phyloP scores from a whole-genome alignment of 2,888 invertebrate genomes.

The Ptilodon capucinus region DNA sequence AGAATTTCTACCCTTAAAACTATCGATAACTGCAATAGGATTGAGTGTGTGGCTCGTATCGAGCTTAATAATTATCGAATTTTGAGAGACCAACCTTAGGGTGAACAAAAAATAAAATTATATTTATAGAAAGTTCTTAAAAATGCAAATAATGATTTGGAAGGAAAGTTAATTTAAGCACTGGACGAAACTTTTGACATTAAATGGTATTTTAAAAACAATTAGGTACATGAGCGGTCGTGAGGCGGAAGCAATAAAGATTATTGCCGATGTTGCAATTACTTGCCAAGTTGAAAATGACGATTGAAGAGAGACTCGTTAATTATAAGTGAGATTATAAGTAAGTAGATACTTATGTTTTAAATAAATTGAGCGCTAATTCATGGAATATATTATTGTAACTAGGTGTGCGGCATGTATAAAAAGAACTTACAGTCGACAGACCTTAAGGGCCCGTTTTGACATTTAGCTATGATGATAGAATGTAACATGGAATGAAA shows the following conservation, averaged over 20 bases:
- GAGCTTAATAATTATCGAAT: constrained; percentile 54
- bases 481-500: too few species aligned
- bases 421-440: too few species aligned
- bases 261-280: constrained; percentile 25
- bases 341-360: constrained; percentile 7
- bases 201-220: constrained; percentile 27
- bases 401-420: too few species aligned
- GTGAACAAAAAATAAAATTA: constrained; percentile 28
- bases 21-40: constrained; percentile 36
- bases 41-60: constrained; percentile 71
- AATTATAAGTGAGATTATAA: constrained; percentile 22
- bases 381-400: background rate
- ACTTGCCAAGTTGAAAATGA: constrained; percentile 23
- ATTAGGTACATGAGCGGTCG: constrained; percentile 22
- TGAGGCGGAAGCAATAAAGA: constrained; percentile 18
- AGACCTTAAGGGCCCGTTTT: too few species aligned
- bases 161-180: constrained; percentile 32
- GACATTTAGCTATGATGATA: too few species aligned
- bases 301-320: constrained; percentile 11
- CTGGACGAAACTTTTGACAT: constrained; percentile 20
- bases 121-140: constrained; percentile 25
- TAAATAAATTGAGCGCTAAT: background rate
- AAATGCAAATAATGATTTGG: constrained; percentile 28
- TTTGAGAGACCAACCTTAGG: constrained; percentile 36
- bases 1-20: constrained; percentile 86